Evolutionary conservation across 2,888 invertebrate genomes (phyloP).

Genomic region (Tanaodytes sp.): DNA sequence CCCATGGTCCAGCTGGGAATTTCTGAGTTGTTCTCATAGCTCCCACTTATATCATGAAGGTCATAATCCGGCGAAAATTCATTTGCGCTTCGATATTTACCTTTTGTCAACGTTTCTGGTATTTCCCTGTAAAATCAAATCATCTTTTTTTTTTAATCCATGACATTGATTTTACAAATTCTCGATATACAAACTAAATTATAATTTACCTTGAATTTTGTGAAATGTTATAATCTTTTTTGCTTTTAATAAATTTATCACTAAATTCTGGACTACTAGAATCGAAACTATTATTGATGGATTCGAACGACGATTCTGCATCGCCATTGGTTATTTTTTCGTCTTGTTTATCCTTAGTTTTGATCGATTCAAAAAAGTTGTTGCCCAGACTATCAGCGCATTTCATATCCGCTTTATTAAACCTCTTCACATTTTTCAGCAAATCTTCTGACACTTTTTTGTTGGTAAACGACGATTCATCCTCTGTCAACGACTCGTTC

Average conservation of each 20-base stretch:
- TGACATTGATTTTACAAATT: not conserved
- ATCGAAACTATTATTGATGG: constrained; percentile 69
- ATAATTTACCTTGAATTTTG: constrained; percentile 54
- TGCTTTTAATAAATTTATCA: constrained; percentile 58
- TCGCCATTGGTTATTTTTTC: constrained; percentile 68
- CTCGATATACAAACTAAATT: not conserved
- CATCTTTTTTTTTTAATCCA: no score
- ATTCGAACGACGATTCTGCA: constrained; percentile 68
- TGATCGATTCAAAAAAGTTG: constrained; percentile 65
- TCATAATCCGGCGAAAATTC: constrained; percentile 68
- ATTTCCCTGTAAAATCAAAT: constrained; percentile 61
- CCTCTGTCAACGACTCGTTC: constrained; percentile 69
- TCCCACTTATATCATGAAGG: constrained; percentile 67
- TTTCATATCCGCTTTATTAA: constrained; percentile 67
- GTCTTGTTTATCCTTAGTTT: constrained; percentile 65
- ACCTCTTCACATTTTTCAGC: constrained; percentile 68
- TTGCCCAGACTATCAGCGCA: constrained; percentile 69
- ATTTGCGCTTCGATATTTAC: constrained; percentile 68
- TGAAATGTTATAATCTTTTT: constrained; percentile 61
- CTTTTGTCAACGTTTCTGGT: constrained; percentile 69
- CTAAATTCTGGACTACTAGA: constrained; percentile 68
- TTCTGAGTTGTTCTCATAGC: constrained; percentile 72
- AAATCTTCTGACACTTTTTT: constrained; percentile 65
- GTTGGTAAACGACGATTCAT: constrained; percentile 58
- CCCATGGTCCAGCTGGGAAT: constrained; percentile 76